Base-by-base conservation (phyloP, 2,797 vertebrate species). In the Phoxinus dragarum region DNA sequence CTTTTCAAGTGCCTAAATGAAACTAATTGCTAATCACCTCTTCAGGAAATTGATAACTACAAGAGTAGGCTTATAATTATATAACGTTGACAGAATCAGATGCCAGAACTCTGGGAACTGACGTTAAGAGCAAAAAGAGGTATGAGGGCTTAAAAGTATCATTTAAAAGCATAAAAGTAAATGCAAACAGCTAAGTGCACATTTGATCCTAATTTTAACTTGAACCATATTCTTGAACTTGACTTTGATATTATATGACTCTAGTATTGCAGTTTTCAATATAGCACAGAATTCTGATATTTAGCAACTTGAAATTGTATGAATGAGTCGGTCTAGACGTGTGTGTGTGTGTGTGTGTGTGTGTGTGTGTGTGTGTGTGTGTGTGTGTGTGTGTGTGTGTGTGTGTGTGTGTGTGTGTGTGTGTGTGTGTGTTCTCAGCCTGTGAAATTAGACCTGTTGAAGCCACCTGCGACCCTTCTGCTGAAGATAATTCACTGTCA, bases 401-500 rank as follows among this genome's bases (percentile, higher is more conserved):
- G 44, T 47, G 44, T 47, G 44, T 47, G 44, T 47, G 44, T 44
- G 44, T 44, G 44, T 44, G 44, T 44, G 44, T 52, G 17, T 54
- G 52, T 54, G 21, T 56, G 56, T 59, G 23, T 59, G 61, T 66
- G 81, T 64, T 42, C 40, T 78, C 80, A 82, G 86, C 91, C 92
- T 93, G 92, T 93, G 91, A 88, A 92, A 93, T 93, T 90, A 88
- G 85, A 85, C 91, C 75, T 78, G 77, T 88, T 76, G 85, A 92
- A 91, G 89, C 90, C 93, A 94, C 93, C 95, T 95, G 93, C 89
- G 91, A 92, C 93, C 92, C 91, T 91, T 90, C 91, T 91, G 90
- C 90, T 90, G 87, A 90, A 94, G 91, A 94, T 94, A 92, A 94
- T 94, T 93, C 92, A 90, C 92, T 93, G 93, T 94, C 94, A 92